These are phyloP conservation scores for Halcyon leucocephala DNA, from an alignment of 2,797 vertebrate genomes.

Conservation along the genomic window DNA sequence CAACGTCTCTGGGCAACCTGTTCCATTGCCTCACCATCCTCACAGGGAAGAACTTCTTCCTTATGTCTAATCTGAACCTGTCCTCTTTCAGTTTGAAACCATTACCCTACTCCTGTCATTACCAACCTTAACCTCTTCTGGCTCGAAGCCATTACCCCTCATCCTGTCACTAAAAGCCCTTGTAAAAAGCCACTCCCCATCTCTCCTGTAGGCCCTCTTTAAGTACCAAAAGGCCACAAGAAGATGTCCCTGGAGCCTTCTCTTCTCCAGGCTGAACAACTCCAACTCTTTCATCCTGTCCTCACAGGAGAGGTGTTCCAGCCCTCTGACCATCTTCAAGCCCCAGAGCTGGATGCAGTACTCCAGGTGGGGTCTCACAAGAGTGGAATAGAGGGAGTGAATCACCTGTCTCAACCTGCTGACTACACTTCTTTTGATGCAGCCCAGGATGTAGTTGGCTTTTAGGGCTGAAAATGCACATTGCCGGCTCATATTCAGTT, in stretches of 20 bases:
- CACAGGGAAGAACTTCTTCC: not conserved
- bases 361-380: not conserved
- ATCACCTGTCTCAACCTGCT: not conserved
- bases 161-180: too few relatives aligned
- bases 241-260: too few relatives aligned
- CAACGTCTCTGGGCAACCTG: not conserved
- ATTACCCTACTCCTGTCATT: not conserved
- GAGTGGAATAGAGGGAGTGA: not conserved
- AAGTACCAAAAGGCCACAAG: not conserved
- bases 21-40: not conserved
- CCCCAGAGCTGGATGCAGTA: not conserved
- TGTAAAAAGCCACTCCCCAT: not conserved
- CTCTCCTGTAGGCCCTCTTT: not conserved
- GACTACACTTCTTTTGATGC: not conserved
- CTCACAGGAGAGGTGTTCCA: too few relatives aligned
- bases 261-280: too few relatives aligned
- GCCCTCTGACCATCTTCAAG: too few relatives aligned
- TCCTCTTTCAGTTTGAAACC: not conserved
- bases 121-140: not conserved
- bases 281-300: too few relatives aligned
- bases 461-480: not conserved
- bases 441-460: not conserved
- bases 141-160: too few relatives aligned
- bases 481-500: too few relatives aligned
- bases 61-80: not conserved